Evolutionary conservation across 2,113 vertebrate genomes (phyloP).

Genomic region (Acrocephalus kingi): DNA sequence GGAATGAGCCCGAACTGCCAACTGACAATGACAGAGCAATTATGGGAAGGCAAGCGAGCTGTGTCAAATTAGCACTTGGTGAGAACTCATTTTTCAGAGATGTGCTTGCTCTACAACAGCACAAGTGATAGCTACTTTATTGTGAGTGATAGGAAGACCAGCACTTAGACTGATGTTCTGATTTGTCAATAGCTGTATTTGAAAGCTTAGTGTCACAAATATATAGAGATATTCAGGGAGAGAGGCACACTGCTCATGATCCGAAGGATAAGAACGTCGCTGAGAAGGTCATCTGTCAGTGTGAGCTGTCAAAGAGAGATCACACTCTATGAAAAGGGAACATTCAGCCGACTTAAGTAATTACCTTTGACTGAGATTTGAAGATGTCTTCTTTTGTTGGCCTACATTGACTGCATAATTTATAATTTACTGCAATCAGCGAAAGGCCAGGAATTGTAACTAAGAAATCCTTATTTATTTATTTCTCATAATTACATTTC

Average conservation of each 20-base stretch:
- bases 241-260: constrained; percentile 85
- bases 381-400: constrained; percentile 99
- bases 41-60: constrained; percentile 99
- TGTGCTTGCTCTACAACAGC: constrained; percentile 86
- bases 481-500: constrained; percentile 72
- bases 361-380: constrained; percentile 98
- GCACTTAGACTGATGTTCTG: constrained; percentile 86
- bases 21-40: constrained; percentile 99
- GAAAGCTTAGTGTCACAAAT: constrained; percentile 87
- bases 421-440: constrained; percentile 92
- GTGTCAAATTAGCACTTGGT: constrained; percentile 99
- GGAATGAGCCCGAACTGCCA: constrained; percentile 89
- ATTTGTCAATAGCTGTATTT: constrained; percentile 92
- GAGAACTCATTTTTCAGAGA: constrained; percentile 93
- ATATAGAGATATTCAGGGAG: constrained; percentile 89
- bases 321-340: constrained; percentile 87
- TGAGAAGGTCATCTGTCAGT: constrained; percentile 98
- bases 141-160: constrained; percentile 93
- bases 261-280: constrained; percentile 83
- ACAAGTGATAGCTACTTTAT: constrained; percentile 94
- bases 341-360: constrained; percentile 91
- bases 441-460: constrained; percentile 77
- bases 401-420: constrained; percentile 96
- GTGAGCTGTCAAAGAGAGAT: constrained; percentile 91
- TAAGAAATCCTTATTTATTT: constrained; percentile 78